A percentile compares a stretch with the other conserved stretches of the same genome.
Conservation (phyloP, 2,797 vertebrate genomes). For the Rallus crepitans region DNA sequence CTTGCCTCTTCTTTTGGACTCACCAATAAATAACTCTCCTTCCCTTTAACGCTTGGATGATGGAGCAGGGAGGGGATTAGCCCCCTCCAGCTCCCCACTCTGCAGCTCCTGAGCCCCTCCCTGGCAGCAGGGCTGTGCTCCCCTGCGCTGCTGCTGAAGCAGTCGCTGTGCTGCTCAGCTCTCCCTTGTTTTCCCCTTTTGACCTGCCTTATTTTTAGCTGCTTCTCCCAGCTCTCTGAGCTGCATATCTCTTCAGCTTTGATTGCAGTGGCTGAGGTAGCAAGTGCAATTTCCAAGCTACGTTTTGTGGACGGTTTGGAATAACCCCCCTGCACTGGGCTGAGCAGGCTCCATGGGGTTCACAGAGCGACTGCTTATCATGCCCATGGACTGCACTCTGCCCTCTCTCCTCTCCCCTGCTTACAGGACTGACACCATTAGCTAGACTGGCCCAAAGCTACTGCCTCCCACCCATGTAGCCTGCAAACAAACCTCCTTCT, state of each 20-base stretch:
- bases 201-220: neutral
- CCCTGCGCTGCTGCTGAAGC: neutral
- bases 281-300: slow-evolving; percentile 17
- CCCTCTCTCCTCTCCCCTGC: neutral
- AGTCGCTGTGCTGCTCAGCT: neutral
- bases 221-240: slow-evolving; percentile 2
- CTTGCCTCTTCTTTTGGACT: neutral
- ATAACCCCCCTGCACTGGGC: neutral
- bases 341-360: neutral
- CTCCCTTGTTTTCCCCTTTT: neutral
- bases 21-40: neutral
- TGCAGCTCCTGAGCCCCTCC: neutral
- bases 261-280: slow-evolving; percentile 24
- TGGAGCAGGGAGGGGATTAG: neutral
- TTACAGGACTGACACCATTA: neutral
- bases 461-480: neutral
- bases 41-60: neutral
- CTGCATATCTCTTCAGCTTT: neutral
- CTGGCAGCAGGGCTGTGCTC: neutral
- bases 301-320: neutral
- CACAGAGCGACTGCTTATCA: neutral
- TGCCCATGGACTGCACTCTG: neutral
- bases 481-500: neutral
- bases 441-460: neutral
- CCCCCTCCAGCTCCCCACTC: neutral